Conservation (phyloP, 1,140 invertebrate species). For the Neomicropteryx cornuta region DNA sequence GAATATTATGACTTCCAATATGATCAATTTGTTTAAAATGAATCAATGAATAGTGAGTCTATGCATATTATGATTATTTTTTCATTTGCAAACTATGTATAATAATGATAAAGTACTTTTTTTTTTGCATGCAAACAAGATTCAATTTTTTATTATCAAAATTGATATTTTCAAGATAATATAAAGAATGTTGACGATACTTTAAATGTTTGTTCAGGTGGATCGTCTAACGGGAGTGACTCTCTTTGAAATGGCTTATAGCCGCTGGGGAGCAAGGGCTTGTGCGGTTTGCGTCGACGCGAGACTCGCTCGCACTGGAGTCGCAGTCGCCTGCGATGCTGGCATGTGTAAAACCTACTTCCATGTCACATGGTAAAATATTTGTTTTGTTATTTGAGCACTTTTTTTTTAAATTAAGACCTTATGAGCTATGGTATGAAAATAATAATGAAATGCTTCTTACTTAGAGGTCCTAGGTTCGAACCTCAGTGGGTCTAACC, state of each 20-base stretch:
- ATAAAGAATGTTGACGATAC: neutral
- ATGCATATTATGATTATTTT: no score
- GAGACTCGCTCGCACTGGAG: constrained; percentile 78
- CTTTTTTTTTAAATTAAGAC: constrained; percentile 2
- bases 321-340: constrained; percentile 94
- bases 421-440: neutral
- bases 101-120: no score
- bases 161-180: no score
- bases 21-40: no score
- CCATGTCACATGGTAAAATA: constrained; percentile 88
- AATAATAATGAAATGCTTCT: no score
- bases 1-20: no score
- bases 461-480: no score
- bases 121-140: no score
- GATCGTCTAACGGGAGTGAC: constrained; percentile 77
- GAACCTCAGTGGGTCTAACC: no score
- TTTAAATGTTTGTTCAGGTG: constrained; percentile 40
- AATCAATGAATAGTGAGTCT: no score
- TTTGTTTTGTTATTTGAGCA: constrained; percentile 2
- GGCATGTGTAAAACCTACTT: constrained; percentile 96
- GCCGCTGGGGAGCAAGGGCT: constrained; percentile 83
- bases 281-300: constrained; percentile 83
- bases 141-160: no score
- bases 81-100: no score
- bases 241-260: constrained; percentile 92